A percentile compares a stretch with the other conserved stretches of the same genome.
Evolutionary conservation across 2,888 invertebrate species (phyloP).

Genomic region (Conus canariensis): DNA sequence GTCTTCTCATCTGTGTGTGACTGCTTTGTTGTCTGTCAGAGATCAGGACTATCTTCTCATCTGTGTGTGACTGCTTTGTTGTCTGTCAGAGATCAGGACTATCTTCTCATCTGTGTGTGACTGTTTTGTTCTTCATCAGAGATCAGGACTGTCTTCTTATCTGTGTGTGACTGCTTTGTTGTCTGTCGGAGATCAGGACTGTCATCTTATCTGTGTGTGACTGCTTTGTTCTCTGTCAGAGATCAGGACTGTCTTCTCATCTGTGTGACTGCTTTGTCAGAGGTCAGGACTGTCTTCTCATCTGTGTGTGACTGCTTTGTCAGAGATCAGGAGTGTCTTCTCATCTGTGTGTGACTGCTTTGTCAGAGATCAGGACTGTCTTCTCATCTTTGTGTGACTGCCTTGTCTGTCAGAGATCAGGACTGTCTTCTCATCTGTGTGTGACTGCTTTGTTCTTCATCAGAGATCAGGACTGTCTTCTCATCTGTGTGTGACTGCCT

Average conservation of each 20-base stretch:
- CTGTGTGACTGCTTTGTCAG: conserved; percentile 73
- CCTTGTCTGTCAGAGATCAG: conserved; percentile 81
- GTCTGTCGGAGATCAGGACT: conserved; percentile 83
- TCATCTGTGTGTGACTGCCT: too few relatives aligned
- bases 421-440: conserved; percentile 77
- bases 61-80: not conserved
- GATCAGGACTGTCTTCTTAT: conserved; percentile 82
- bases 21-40: conserved; percentile 73
- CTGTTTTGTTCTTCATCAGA: conserved; percentile 72
- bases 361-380: conserved; percentile 83
- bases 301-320: not conserved
- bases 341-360: not conserved
- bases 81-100: conserved; percentile 83
- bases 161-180: not conserved
- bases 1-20: not conserved
- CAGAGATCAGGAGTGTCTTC: too few relatives aligned
- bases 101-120: not conserved
- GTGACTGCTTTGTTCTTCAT: too few relatives aligned
- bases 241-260: conserved; percentile 82
- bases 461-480: too few relatives aligned
- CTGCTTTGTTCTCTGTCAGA: conserved; percentile 73
- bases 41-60: conserved; percentile 82
- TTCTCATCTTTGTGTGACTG: not conserved
- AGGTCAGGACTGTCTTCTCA: conserved; percentile 82
- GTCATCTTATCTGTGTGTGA: not conserved